phyloP scores from a whole-genome alignment of 2,113 vertebrate genomes.

The Engystomops pustulosus region DNA sequence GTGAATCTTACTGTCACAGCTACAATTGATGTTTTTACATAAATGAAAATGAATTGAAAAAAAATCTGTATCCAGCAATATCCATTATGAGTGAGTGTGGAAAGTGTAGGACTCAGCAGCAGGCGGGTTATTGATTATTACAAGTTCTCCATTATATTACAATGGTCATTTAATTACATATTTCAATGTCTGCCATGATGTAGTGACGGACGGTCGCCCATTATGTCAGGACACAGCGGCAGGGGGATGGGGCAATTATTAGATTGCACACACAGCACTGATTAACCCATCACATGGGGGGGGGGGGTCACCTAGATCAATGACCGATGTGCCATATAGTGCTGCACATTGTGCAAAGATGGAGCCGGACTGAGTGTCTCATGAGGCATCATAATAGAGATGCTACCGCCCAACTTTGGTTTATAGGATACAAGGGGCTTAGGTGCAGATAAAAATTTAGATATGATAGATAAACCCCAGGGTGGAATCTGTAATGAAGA shows the following conservation, averaged over 20 bases:
- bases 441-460: no score
- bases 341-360: background rate
- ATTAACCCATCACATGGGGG: background rate
- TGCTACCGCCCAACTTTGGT: no score
- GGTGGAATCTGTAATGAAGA: no score
- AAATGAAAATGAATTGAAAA: background rate
- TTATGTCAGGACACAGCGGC: slow-evolving; percentile 29
- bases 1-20: background rate
- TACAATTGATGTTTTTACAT: background rate
- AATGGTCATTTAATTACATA: slow-evolving; percentile 48
- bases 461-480: no score
- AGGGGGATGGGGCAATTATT: background rate
- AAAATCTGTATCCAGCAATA: background rate
- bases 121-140: slow-evolving; percentile 31
- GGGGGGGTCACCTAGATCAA: background rate
- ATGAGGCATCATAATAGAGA: background rate
- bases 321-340: no score
- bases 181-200: slow-evolving; percentile 18
- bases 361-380: background rate
- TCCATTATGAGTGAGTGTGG: background rate
- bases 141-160: slow-evolving; percentile 18
- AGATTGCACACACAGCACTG: slow-evolving; percentile 29
- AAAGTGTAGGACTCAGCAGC: slow-evolving; percentile 25
- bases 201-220: slow-evolving; percentile 8
- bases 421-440: no score